Percentiles rank a stretch among this genome's conserved stretches.
These are phyloP conservation scores for Leptosomus discolor DNA, from an alignment of 2,113 vertebrate species.

Conservation along the genomic window DNA sequence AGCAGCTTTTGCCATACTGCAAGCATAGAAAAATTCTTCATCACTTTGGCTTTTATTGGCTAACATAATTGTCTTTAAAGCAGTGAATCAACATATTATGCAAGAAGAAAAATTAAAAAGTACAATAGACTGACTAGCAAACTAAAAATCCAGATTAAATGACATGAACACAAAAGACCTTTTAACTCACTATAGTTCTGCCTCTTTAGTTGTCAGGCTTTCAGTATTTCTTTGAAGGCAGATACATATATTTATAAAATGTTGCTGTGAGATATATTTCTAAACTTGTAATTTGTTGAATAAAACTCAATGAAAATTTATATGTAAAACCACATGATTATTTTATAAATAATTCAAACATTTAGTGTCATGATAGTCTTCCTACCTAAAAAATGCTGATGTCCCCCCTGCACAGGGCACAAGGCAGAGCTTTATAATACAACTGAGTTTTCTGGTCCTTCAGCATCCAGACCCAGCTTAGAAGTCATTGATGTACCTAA, in stretches of 20 bases:
- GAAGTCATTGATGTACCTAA: not conserved
- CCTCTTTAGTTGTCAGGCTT: not conserved
- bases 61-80: slow-evolving; percentile 32
- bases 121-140: not conserved
- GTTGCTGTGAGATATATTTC: not conserved
- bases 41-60: not conserved
- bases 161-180: not conserved
- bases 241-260: not conserved
- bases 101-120: slow-evolving; percentile 4
- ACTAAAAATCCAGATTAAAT: not conserved
- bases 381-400: not conserved
- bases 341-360: not conserved
- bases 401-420: not conserved
- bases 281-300: not conserved
- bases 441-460: not conserved
- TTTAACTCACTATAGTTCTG: not conserved
- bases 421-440: not conserved
- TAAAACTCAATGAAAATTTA: not conserved
- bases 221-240: not conserved
- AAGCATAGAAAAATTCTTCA: not conserved
- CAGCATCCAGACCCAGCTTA: not conserved
- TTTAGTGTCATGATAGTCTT: not conserved
- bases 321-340: not conserved
- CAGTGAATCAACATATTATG: not conserved
- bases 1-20: not conserved